Base-by-base conservation (phyloP, 2,888 invertebrate species). In the Blastobasis adustella region DNA sequence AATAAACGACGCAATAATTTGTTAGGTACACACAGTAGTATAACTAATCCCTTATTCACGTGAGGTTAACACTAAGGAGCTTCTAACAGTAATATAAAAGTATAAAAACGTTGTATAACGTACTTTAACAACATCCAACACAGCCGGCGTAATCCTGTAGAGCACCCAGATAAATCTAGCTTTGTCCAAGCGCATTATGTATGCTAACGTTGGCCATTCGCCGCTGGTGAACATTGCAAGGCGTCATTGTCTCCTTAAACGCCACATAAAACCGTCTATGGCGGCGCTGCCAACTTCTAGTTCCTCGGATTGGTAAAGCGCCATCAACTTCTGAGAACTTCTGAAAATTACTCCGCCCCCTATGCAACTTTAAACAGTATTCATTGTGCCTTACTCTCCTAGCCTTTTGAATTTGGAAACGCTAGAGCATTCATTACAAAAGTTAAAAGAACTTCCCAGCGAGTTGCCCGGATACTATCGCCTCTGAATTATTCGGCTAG, bases 121-220 rank as follows among this genome's bases (percentile, higher is more conserved):
- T 40, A 40, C 23, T 23, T 23, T 23, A 23, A 23, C 23, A 23
- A 23, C 23, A 54, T 49, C 42, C 47, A 43, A 38, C 54, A 50
- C 48, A 54, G 60, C 60, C 59, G 63, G 60, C 57, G 54, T 60
- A 23, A 71, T 69, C 69, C 68, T 63, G 64, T 54, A 55, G 54
- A 67, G 63, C 69, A 68, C 68, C 71, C 66, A 67, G 66, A 81
- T 82, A 82, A 80, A 84, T 82, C 78, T 79, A 71, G 76, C 77
- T 79, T 78, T 79, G 79, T 79, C 75, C 76, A 62, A 69, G 65
- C 66, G 66, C 72, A 80, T 82, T 80, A 81, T 78, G 73, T 73
- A 81, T 76, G 77, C 77, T 76, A 74, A 76, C 71, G 62, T 64
- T 60, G 64, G 66, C 69, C 61, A 71, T 73, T 71, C 66, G 54